These are phyloP conservation scores for Onychorhynchus coronatus DNA, from an alignment of 2,113 vertebrate species.

Conservation along the genomic window DNA sequence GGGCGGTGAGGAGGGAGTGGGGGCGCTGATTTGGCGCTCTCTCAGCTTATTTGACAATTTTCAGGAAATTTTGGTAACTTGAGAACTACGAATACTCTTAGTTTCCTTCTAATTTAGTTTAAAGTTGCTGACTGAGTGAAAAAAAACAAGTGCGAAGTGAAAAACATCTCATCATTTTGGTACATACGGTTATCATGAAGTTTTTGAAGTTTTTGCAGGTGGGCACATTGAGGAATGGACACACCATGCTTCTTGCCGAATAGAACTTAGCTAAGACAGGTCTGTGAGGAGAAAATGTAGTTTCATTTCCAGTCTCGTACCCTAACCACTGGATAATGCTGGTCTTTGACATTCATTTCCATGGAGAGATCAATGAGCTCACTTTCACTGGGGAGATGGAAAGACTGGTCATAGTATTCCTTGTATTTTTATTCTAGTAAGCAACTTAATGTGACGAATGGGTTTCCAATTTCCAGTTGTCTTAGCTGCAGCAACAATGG, in stretches of 20 bases:
- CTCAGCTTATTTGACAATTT: not conserved
- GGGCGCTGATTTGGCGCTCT: not conserved
- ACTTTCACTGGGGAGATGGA: not conserved
- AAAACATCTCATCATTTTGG: not conserved
- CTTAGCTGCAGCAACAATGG: not conserved
- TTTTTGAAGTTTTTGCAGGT: not conserved
- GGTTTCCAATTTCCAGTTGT: constrained; percentile 31
- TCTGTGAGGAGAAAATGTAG: not conserved
- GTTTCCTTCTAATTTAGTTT: not conserved
- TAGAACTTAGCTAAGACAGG: not conserved
- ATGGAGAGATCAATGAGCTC: not conserved
- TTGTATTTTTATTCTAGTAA: constrained; percentile 7
- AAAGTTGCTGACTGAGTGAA: not conserved
- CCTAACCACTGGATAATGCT: not conserved
- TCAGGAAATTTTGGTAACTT: not conserved
- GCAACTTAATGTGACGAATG: constrained; percentile 7
- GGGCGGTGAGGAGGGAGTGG: not conserved
- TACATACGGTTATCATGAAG: not conserved
- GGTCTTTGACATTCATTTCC: not conserved
- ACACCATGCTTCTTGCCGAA: not conserved
- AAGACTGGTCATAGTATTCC: not conserved
- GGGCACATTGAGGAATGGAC: not conserved
- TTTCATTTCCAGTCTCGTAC: not conserved
- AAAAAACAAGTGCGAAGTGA: not conserved
- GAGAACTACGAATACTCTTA: not conserved